Percentiles rank a stretch among this genome's conserved stretches.
Conservation (phyloP, 2,113 vertebrate species). For the Eretmochelys imbricata region DNA sequence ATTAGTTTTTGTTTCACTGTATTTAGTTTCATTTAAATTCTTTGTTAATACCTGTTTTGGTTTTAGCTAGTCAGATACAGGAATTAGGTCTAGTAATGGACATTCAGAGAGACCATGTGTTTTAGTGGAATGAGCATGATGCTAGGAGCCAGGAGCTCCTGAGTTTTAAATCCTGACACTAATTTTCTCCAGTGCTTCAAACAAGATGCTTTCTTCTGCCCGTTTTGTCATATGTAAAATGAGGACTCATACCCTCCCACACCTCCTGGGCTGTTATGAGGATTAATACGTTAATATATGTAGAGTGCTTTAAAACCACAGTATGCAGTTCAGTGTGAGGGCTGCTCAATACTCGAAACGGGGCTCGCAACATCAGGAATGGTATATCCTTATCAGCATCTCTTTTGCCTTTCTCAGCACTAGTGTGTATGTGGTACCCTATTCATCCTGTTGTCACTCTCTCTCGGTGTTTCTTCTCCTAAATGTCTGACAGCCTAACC, state of each 20-base stretch:
- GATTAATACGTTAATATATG: neutral
- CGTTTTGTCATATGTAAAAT: neutral
- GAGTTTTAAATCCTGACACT: neutral
- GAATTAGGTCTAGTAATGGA: no score
- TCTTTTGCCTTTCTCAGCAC: no score
- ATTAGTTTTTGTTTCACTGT: neutral
- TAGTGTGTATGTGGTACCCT: fast-evolving
- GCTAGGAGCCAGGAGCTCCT: neutral
- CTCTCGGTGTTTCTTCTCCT: neutral
- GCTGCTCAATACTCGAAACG: neutral
- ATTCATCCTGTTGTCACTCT: neutral
- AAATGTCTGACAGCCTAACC: fast-evolving
- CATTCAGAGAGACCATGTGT: no score
- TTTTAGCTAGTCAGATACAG: neutral
- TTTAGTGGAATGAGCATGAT: no score
- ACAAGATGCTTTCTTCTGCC: neutral
- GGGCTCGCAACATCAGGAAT: neutral
- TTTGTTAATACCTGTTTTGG: fast-evolving
- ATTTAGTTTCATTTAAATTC: neutral
- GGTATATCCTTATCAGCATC: neutral
- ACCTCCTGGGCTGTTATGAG: neutral
- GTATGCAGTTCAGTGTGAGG: neutral
- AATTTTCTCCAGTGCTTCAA: neutral
- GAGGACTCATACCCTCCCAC: neutral
- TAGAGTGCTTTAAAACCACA: neutral